Conservation (phyloP, 2,113 vertebrate genomes). For the Symphodus melops region DNA sequence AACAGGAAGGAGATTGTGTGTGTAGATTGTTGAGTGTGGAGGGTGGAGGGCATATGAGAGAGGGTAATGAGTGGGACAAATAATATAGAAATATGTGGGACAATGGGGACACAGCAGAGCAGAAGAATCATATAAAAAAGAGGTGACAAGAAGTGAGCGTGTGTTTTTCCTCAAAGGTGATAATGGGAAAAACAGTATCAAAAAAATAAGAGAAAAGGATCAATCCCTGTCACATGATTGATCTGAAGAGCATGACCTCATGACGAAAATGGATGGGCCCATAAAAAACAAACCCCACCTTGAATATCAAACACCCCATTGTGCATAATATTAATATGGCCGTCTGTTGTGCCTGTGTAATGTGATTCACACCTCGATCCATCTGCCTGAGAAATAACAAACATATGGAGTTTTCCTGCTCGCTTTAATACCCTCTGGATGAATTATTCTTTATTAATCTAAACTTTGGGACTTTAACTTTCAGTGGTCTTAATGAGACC, state of each 20-base stretch:
- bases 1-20: neutral
- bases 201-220: slow-evolving; percentile 4
- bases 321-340: slow-evolving; percentile 28
- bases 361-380: slow-evolving; percentile 45
- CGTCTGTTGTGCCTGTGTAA: slow-evolving; percentile 28
- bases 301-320: slow-evolving; percentile 57
- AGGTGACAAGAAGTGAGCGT: neutral
- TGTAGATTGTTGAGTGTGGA: no score
- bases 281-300: slow-evolving; percentile 32
- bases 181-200: neutral
- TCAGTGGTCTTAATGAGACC: no score
- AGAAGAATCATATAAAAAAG: neutral
- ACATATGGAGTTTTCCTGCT: slow-evolving; percentile 29
- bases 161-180: slow-evolving; percentile 8
- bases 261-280: slow-evolving; percentile 21
- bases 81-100: neutral
- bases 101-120: neutral
- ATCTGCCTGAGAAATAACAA: slow-evolving; percentile 42
- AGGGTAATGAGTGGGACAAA: neutral
- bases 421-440: neutral
- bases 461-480: no score
- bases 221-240: neutral
- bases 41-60: neutral
- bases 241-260: slow-evolving; percentile 21
- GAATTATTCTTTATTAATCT: no score